Base-by-base conservation (phyloP, 2,888 invertebrate genomes). In the Leucania comma region DNA sequence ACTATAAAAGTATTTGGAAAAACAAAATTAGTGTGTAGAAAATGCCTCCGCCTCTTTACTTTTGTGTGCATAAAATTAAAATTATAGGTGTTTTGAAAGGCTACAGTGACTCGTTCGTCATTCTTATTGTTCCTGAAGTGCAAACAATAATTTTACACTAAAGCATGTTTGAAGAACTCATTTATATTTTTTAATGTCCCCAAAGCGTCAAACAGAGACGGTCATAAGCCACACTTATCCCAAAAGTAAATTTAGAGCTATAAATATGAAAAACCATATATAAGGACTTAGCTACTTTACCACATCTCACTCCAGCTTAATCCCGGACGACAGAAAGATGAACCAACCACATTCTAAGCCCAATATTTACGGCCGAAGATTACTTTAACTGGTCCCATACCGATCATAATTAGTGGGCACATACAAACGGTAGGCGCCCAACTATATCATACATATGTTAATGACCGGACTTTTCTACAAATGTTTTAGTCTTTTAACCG, bases 391-490 rank as follows among this genome's bases (percentile, higher is more conserved):
- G 59, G 53, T 60, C 46, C 57, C 73, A 70, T 69, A 78, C 76
- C 82, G 77, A 84, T 78, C 78, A 77, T 88, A 87, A 90, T 87
- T 85, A 87, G 84, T 85, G 72, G 79, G 80, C 75, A 82, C 86
- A 80, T 86, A 86, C 84, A 90, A 88, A 89, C 89, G 88, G 86
- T 88, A 92, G 90, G 90, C 62, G 90, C 89, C 89, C 80, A 82
- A 69, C 60, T 82, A 73, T 78, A 80, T 75, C 74, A 77, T 75
- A 75, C 78, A 75, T 88, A 92, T 92, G 91, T 94, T 94, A 94
- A 94, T 93, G 93, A 88, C 91, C 90, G 77, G 90, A 91, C 90
- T 93, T 94, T 95, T 94, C 93, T 94, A 94, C 93, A 91, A 94
- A 94, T 94, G 94, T 94, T 95, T 91, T 91, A 94, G 93, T 93